phyloP scores from a whole-genome alignment of 2,797 vertebrate species.

The Falco rusticolus region DNA sequence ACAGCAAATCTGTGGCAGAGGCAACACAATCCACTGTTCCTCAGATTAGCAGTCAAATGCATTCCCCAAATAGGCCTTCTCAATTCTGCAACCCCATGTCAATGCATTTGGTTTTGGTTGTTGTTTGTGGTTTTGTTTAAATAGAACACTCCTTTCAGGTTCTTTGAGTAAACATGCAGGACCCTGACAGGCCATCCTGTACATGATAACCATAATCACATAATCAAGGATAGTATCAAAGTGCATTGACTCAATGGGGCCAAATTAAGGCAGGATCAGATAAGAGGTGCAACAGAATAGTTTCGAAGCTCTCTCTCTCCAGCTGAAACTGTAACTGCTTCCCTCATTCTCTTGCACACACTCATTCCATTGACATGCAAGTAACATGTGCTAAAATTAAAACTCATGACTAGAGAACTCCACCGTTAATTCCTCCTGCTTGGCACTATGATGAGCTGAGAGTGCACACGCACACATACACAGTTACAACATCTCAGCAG shows the following conservation, averaged over 20 bases:
- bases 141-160: not conserved
- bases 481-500: not conserved
- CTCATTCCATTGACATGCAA: not conserved
- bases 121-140: not conserved
- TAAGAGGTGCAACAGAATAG: not conserved
- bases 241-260: not conserved
- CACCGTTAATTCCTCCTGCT: not conserved
- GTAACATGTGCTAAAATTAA: not conserved
- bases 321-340: not conserved
- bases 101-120: not conserved
- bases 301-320: not conserved
- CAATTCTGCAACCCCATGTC: not conserved
- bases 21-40: not conserved
- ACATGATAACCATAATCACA: not conserved
- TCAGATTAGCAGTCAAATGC: not conserved
- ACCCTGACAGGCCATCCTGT: not conserved
- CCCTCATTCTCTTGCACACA: not conserved
- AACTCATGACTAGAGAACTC: not conserved
- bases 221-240: not conserved
- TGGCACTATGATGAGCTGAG: not conserved
- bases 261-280: not conserved
- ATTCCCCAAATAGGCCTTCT: not conserved
- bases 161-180: not conserved
- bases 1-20: not conserved
- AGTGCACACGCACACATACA: not conserved